Base-by-base conservation (phyloP, 2,888 invertebrate species). In the Eretmocerus hayati region DNA sequence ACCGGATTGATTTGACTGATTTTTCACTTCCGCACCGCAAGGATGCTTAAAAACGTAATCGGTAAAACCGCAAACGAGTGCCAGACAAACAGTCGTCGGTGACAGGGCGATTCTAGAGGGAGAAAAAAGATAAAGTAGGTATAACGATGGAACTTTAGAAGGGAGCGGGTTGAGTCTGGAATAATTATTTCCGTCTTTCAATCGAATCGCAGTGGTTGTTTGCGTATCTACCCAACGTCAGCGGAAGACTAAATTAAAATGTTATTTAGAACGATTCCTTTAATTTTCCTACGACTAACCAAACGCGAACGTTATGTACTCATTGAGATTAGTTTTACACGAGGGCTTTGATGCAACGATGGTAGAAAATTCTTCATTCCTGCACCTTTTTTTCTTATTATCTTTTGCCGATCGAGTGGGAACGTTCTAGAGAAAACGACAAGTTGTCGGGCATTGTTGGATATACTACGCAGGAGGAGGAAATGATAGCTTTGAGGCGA, bases 221-320 rank as follows among this genome's bases (percentile, higher is more conserved):
- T 59, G 49, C 55, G 46, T 42, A 52, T 47, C 58, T 52, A 56
- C 55, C 54, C 52, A 54, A 51, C 48, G 37, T 11, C 11, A 26
- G n/a, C n/a, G n/a, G n/a, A 26, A 54, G 45, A 54, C 51, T 57
- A 65, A 66, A 66, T 66, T 66, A 62, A 64, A 66, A 64, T 64
- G 58, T 56, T 65, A 62, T 66, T 66, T 66, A 59, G 15, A 9
- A 11, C 26, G 26, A 11, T 9, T 26, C 26, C 11, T 11, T 6
- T 26, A 11, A n/a, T n/a, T n/a, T n/a, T n/a, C n/a, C n/a, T n/a
- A n/a, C n/a, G n/a, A n/a, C n/a, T n/a, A n/a, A n/a, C n/a, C n/a
- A n/a, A n/a, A n/a, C n/a, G 26, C 6, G 11, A 26, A 6, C 26
- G 26, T 9, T 26, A 26, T 26, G 26, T 11, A 26, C 6, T 6